Conservation (phyloP, 1,140 invertebrate genomes). For the Halictus rubicundus region DNA sequence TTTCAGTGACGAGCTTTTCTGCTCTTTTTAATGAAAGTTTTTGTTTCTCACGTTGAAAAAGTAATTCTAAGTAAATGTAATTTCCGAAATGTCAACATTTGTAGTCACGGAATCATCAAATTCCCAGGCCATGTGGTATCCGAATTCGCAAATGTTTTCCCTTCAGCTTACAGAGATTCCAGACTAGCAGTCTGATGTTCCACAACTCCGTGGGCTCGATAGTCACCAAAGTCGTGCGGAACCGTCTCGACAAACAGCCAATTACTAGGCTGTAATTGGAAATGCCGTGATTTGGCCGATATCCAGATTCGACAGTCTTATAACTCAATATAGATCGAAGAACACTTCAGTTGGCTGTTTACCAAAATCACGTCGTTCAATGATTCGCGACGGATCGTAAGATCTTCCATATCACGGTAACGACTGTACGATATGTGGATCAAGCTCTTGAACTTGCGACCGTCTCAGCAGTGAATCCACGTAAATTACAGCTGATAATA, state of each 20-base stretch:
- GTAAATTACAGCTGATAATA: no score
- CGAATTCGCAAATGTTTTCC: background rate
- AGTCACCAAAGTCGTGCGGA: background rate
- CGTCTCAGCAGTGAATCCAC: no score
- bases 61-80: no score
- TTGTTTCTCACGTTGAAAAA: no score
- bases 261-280: background rate
- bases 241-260: background rate
- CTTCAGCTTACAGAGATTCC: no score
- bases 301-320: background rate
- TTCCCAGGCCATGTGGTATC: background rate
- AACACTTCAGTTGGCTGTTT: background rate
- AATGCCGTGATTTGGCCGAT: background rate
- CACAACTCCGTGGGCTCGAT: background rate
- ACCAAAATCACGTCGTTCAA: background rate
- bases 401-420: background rate
- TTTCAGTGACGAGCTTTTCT: no score
- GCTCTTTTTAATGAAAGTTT: no score
- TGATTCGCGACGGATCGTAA: background rate
- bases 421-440: no score
- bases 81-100: no score
- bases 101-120: no score
- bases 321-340: background rate
- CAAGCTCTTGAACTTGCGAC: no score
- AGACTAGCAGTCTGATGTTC: background rate